Percentiles rank a stretch among this genome's conserved stretches.
Conservation (phyloP, 2,888 invertebrate species). For the Mimachlamys varia region DNA sequence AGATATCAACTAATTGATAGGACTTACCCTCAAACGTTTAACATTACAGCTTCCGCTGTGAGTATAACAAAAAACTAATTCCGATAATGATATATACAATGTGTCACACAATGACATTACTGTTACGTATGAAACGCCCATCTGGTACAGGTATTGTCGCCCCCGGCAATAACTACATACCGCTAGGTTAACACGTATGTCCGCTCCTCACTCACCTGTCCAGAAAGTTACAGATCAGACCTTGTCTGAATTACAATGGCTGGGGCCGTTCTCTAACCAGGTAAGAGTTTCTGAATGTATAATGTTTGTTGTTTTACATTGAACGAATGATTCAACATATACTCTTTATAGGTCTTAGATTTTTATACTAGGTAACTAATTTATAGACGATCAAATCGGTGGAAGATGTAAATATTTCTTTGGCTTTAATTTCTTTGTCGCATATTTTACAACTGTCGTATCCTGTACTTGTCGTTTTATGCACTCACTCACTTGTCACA, state of each 20-base stretch:
- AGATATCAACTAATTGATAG: too few species aligned
- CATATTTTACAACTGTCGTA: background rate
- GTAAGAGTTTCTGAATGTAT: background rate
- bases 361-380: background rate
- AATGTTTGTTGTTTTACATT: background rate
- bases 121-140: background rate
- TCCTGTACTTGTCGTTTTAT: too few species aligned
- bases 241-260: background rate
- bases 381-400: background rate
- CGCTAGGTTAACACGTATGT: background rate
- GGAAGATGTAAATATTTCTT: too few species aligned
- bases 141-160: background rate
- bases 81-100: background rate
- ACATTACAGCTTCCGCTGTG: background rate
- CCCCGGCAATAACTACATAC: background rate
- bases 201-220: background rate
- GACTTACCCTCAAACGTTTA: too few species aligned
- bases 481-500: too few species aligned
- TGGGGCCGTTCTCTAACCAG: background rate
- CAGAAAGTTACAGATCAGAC: background rate
- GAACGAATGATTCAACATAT: too few species aligned
- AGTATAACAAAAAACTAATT: background rate
- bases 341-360: too few species aligned
- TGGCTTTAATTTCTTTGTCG: too few species aligned
- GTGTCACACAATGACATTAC: background rate